Conservation (phyloP, 2,113 vertebrate species). For the Albula glossodonta region DNA sequence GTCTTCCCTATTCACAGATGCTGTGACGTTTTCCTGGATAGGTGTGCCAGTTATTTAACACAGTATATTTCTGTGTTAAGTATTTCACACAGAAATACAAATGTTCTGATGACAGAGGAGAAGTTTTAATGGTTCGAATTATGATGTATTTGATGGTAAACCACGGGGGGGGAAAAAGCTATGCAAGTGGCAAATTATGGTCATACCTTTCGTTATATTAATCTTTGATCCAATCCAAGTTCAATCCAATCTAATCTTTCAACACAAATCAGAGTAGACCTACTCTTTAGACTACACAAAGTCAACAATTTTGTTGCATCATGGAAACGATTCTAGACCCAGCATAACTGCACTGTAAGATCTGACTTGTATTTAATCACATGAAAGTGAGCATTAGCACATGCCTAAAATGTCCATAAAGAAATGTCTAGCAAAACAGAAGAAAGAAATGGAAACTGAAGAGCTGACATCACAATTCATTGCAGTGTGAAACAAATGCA, state of each 20-base stretch:
- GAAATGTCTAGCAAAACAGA: background rate
- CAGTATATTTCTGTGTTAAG: background rate
- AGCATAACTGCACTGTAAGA: background rate
- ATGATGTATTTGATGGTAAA: background rate
- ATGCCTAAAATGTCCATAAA: background rate
- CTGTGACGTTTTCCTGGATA: background rate
- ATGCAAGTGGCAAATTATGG: background rate
- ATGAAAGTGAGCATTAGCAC: background rate
- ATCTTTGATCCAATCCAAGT: background rate
- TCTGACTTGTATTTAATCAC: too few relatives aligned
- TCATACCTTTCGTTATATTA: background rate
- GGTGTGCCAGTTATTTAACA: background rate
- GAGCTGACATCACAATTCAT: background rate
- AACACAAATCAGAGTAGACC: background rate
- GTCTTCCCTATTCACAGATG: background rate
- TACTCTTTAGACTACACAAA: too few relatives aligned
- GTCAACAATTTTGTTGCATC: too few relatives aligned
- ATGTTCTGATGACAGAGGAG: background rate
- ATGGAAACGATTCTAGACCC: background rate
- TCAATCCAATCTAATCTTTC: background rate
- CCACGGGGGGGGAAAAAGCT: background rate
- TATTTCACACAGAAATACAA: background rate
- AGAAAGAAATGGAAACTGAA: background rate
- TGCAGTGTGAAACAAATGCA: background rate
- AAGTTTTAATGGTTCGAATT: background rate